Conservation (phyloP, 1,140 invertebrate genomes). For the Cotesia glomerata region DNA sequence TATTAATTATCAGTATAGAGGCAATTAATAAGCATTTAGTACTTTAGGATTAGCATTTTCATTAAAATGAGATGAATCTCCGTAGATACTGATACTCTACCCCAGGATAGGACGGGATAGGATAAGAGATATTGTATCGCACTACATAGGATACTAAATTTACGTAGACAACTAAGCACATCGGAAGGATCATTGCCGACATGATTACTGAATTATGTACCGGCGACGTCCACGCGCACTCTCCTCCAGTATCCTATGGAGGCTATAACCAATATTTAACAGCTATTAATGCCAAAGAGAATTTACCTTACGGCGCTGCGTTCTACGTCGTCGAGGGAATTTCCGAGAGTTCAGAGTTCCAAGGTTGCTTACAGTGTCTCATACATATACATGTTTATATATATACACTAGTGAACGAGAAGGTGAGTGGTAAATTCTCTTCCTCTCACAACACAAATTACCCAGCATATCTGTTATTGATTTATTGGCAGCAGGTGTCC, state of each 20-base stretch:
- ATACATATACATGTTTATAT: no score
- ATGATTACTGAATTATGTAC: slow-evolving; percentile 41
- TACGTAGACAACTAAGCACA: background rate
- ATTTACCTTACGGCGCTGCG: slow-evolving; percentile 46
- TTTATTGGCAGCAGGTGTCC: slow-evolving; percentile 46
- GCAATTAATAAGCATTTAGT: no score
- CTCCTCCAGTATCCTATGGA: slow-evolving; percentile 17
- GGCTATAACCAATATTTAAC: slow-evolving; percentile 50
- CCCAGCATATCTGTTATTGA: slow-evolving; percentile 46
- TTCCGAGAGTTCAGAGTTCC: no score
- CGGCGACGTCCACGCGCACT: slow-evolving; percentile 20
- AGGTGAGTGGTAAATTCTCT: slow-evolving; percentile 10
- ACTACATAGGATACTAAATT: background rate
- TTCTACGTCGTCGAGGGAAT: no score
- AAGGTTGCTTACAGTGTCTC: no score
- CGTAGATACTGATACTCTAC: no score
- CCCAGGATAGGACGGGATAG: no score
- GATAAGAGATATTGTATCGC: no score
- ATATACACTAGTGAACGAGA: no score
- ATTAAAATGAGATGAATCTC: no score
- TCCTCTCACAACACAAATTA: slow-evolving; percentile 28
- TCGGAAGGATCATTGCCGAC: slow-evolving; percentile 36
- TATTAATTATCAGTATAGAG: no score
- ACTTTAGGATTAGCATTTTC: no score
- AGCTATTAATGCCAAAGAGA: slow-evolving; percentile 51